Evolutionary conservation across 2,113 vertebrate species (phyloP).

Genomic region (Tachysurus fulvidraco): DNA sequence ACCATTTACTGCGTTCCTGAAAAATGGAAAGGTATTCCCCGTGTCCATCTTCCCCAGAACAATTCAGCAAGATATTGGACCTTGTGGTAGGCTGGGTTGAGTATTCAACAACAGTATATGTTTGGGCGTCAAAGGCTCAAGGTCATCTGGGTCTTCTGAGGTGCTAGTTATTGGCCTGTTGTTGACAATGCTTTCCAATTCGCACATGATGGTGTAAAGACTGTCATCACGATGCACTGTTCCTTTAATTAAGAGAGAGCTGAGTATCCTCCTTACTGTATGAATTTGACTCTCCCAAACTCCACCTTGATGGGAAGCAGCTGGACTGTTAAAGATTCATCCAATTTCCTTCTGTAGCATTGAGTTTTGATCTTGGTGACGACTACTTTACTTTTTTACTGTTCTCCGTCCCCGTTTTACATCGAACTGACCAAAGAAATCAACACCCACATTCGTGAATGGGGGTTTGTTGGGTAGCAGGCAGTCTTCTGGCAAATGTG

Average conservation of each 20-base stretch:
- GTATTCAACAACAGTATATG: not conserved
- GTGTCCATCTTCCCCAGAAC: not conserved
- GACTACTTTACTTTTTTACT: not conserved
- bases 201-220: not conserved
- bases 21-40: not conserved
- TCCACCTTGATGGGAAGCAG: not conserved
- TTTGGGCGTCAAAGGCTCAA: not conserved
- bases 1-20: not conserved
- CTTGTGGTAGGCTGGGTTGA: not conserved
- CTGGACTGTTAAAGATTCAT: constrained; percentile 20
- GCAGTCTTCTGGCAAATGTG: constrained; percentile 10
- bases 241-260: not conserved
- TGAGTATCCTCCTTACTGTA: not conserved
- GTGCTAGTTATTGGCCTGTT: not conserved
- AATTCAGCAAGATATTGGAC: not conserved
- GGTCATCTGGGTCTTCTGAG: not conserved
- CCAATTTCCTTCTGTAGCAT: too few relatives aligned
- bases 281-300: not conserved
- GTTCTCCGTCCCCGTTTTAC: not conserved
- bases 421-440: constrained; percentile 18
- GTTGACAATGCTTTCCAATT: not conserved
- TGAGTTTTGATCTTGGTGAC: too few relatives aligned
- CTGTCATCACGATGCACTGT: not conserved
- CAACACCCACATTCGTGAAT: not conserved
- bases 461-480: not conserved